Evolutionary conservation across 2,113 vertebrate genomes (phyloP).

Genomic region (Psittacula cyanocephala): DNA sequence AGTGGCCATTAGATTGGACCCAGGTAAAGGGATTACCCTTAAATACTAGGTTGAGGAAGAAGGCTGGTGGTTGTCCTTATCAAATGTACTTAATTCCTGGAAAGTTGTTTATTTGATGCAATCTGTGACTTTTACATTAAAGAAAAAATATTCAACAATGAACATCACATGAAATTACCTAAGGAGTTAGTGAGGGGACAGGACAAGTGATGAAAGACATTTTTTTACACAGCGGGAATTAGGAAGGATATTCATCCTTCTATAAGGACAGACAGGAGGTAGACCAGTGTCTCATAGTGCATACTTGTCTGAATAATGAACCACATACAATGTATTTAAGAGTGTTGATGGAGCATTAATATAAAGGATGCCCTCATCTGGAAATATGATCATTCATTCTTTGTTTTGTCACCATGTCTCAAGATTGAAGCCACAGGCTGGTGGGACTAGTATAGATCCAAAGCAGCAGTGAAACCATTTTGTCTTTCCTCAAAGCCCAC

Average conservation of each 20-base stretch:
- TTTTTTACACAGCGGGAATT: not conserved
- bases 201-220: not conserved
- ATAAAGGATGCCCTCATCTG: not conserved
- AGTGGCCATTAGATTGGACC: not conserved
- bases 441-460: not conserved
- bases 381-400: not conserved
- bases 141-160: not conserved
- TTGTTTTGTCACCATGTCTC: not conserved
- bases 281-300: not conserved
- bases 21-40: not conserved
- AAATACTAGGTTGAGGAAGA: not conserved
- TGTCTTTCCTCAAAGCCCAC: not conserved
- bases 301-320: not conserved
- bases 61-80: not conserved
- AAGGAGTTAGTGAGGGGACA: not conserved
- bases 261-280: not conserved
- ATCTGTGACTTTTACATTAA: not conserved
- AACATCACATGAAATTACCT: not conserved
- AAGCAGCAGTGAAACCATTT: not conserved
- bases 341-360: not conserved
- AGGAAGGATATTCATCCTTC: not conserved
- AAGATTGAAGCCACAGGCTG: not conserved
- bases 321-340: not conserved
- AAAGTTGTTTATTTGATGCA: not conserved
- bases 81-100: not conserved